Evolutionary conservation across 2,888 invertebrate genomes (phyloP), one percentile per base, ranked within the genome.

Genomic region (Drepana falcataria): DNA sequence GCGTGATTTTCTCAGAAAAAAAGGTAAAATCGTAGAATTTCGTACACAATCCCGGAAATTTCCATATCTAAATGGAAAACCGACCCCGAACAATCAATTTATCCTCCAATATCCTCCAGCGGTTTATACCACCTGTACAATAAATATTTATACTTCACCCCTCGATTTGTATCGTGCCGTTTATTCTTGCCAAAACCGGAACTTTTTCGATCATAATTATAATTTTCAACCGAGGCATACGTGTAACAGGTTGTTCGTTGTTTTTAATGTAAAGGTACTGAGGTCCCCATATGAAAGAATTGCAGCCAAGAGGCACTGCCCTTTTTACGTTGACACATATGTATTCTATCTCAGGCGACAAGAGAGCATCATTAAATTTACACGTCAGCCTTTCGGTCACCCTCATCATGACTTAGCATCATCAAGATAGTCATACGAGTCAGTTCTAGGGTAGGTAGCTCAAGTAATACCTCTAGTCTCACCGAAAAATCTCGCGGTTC

Each of bases 51-150:
- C 90, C 88, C 80, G 79, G 80, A 88, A 88, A 91, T 91, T 90
- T 91, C 90, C 90, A 91, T 91, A 90, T 90, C 90, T 91, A 91
- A 91, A 91, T 91, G 90, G 90, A 89, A 91, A 91, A 90, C 88
- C 90, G 85, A 89, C 87, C 90, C 87, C 85, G 87, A 85, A 89
- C 90, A 91, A 90, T 91, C 90, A 91, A 91, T 91, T 90, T 90
- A 91, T 89, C 90, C 88, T 81, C 80, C 89, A 87, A 89, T 89
- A 90, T 90, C 88, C 88, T 88, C 83, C 74, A 85, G 87, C 87
- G 87, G 88, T 88, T 87, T 89, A 90, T 87, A 88, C 87, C 89
- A 89, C 89, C 89, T 89, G 90, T 87, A 88, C 87, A 85, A 90
- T 89, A 89, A 89, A 91, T 90, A 88, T 90, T 89, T 90, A 88